phyloP scores from a whole-genome alignment of 2,888 invertebrate genomes.

The Agrilus cyanescens region DNA sequence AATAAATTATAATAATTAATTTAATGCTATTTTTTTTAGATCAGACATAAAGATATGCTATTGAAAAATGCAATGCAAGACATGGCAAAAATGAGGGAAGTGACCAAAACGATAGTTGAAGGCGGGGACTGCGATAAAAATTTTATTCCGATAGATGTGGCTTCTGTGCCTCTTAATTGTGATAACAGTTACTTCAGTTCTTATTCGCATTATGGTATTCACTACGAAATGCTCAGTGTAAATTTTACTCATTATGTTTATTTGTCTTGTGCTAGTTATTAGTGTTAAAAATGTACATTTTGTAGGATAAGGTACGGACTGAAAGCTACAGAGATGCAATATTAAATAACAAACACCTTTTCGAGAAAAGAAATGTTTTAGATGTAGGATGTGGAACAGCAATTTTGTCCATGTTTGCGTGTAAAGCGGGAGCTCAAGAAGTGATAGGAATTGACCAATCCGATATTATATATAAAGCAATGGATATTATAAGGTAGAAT shows the following conservation, averaged over 20 bases:
- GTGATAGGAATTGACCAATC: conserved; percentile 95
- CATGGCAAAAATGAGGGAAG: conserved; percentile 46
- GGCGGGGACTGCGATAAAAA: conserved; percentile 22
- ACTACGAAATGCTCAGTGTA: conserved; percentile 87
- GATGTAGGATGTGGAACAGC: conserved; percentile 98
- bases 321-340: conserved; percentile 80
- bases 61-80: conserved; percentile 49
- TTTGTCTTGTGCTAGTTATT: not conserved
- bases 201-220: conserved; percentile 85
- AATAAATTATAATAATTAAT: not conserved
- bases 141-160: conserved; percentile 26
- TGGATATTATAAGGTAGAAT: conserved; percentile 76
- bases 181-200: conserved; percentile 73
- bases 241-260: conserved; percentile 15
- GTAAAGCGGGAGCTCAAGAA: conserved; percentile 80
- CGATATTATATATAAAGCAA: conserved; percentile 88
- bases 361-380: conserved; percentile 69
- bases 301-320: conserved; percentile 69
- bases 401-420: conserved; percentile 96
- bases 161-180: conserved; percentile 44
- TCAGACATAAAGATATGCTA: conserved; percentile 46
- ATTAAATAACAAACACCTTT: conserved; percentile 53
- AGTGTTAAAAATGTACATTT: conserved; percentile 11
- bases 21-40: conserved; percentile 37
- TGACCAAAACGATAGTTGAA: conserved; percentile 45